Percentiles rank a stretch among this genome's conserved stretches.
phyloP scores from a whole-genome alignment of 2,888 invertebrate genomes.

The Pseudanteris insignis region DNA sequence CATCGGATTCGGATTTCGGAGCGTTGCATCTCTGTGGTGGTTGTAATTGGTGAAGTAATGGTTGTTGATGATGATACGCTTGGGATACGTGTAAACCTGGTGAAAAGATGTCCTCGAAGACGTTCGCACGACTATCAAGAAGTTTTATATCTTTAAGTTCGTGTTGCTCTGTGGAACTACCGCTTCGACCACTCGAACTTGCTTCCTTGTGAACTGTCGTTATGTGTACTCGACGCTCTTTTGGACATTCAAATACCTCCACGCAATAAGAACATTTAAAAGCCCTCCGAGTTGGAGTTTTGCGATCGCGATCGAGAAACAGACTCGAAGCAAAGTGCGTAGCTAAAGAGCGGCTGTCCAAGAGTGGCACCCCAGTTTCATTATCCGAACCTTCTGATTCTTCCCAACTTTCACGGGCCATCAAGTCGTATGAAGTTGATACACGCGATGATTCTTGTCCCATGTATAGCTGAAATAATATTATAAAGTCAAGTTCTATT shows the following conservation, averaged over 20 bases:
- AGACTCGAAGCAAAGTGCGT: constrained; percentile 64
- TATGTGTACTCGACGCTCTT: constrained; percentile 74
- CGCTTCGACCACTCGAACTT: constrained; percentile 58
- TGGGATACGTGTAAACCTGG: constrained; percentile 58
- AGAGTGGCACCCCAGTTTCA: constrained; percentile 56
- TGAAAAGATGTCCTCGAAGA: constrained; percentile 63
- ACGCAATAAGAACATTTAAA: constrained; percentile 72
- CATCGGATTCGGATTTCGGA: constrained; percentile 54
- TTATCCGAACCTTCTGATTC: constrained; percentile 76
- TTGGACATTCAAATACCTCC: constrained; percentile 70
- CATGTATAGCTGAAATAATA: constrained; percentile 67
- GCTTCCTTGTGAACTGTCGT: constrained; percentile 69
- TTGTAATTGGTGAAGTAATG: constrained; percentile 61
- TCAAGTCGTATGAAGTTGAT: constrained; percentile 72
- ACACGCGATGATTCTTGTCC: constrained; percentile 70
- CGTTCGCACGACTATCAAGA: constrained; percentile 60
- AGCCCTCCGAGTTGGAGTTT: constrained; percentile 65
- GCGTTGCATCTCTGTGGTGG: constrained; percentile 56
- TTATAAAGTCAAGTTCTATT: too few species aligned
- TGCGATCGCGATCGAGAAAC: constrained; percentile 63
- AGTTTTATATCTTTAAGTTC: constrained; percentile 63
- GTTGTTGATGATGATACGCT: constrained; percentile 50
- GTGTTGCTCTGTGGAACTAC: constrained; percentile 41
- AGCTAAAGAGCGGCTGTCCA: constrained; percentile 64
- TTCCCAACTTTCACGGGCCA: constrained; percentile 76